These are phyloP conservation scores for Temnothorax nylanderi DNA, from an alignment of 1,140 invertebrate species.

Conservation along the genomic window DNA sequence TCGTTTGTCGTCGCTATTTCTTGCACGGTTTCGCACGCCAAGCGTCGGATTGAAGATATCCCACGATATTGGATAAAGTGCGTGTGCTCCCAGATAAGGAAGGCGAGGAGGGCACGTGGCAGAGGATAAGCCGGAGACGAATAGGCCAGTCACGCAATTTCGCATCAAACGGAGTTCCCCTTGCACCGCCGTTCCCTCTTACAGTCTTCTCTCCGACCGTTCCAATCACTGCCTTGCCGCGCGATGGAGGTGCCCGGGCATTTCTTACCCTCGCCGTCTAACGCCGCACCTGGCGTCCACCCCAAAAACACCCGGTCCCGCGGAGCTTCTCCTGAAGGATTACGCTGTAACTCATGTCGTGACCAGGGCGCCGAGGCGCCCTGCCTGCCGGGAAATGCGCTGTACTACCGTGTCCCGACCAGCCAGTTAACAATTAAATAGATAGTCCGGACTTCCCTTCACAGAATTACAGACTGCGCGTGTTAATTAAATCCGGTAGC, in stretches of 20 bases:
- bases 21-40: conserved; percentile 26
- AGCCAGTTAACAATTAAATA: conserved; percentile 61
- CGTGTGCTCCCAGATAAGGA: conserved; percentile 72
- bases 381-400: conserved; percentile 31
- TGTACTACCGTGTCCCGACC: conserved; percentile 25
- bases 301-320: conserved; percentile 62
- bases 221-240: conserved; percentile 25
- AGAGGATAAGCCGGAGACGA: conserved; percentile 73
- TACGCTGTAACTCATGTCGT: conserved; percentile 63
- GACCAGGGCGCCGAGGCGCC: conserved; percentile 24
- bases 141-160: conserved; percentile 75
- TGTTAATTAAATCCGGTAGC: conserved; percentile 44
- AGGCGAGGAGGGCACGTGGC: conserved; percentile 63
- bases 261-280: conserved; percentile 65
- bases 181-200: not conserved
- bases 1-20: conserved; percentile 10
- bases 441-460: conserved; percentile 27
- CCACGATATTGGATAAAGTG: conserved; percentile 71
- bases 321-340: conserved; percentile 61
- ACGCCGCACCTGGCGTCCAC: conserved; percentile 64
- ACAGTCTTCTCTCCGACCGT: not conserved
- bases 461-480: conserved; percentile 11
- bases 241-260: conserved; percentile 30
- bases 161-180: conserved; percentile 60
- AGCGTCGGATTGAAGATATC: conserved; percentile 68